Base-by-base conservation (phyloP, 2,797 vertebrate species). In the Yasuhikotakia modesta region DNA sequence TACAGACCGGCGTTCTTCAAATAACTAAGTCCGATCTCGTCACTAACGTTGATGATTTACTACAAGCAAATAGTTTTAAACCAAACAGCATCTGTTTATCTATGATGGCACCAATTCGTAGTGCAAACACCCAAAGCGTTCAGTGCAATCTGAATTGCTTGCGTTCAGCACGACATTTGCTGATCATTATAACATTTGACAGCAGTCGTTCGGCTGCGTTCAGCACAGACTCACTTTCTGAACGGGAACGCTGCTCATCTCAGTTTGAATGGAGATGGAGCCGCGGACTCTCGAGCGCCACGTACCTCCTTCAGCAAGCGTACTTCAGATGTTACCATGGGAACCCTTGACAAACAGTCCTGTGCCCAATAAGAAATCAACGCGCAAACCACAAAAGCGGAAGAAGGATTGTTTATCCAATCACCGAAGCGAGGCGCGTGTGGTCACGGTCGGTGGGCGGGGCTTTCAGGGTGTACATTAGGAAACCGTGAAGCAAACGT, bases 351-450 rank as follows among this genome's bases (percentile, higher is more conserved):
- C 0, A 84, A 91, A 88, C 90, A 84, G n/a, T n/a, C 0, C 2
- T 1, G 0, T n/a, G 24, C 0, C 89, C 90, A 92, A 90, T 93
- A 80, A 75, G 11, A 46, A 76, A 61, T 79, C 85, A 87, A 85
- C 85, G 86, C 86, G 87, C 89, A 61, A 82, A 85, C 55, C 16
- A n/a, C 69, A 24, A 45, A 48, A 22, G 22, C 0, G 45, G 58
- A 74, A 63, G 32, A 5, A 0, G 12, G 43, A 61, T 35, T 60
- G 73, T 2, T 55, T 61, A 43, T 0, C 92, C 91, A 92, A 92
- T 89, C 0, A 16, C 8, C 11, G 5, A 16, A 0, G 3, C 0
- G 0, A 11, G 10, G 2, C 91, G 91, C 73, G 90, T 87, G 82
- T 65, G 86, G 88, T 81, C 79, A 78, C 87, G n/a, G 87, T 84